Conservation (phyloP, 2,797 vertebrate genomes). For the Fistularia commersonii region DNA sequence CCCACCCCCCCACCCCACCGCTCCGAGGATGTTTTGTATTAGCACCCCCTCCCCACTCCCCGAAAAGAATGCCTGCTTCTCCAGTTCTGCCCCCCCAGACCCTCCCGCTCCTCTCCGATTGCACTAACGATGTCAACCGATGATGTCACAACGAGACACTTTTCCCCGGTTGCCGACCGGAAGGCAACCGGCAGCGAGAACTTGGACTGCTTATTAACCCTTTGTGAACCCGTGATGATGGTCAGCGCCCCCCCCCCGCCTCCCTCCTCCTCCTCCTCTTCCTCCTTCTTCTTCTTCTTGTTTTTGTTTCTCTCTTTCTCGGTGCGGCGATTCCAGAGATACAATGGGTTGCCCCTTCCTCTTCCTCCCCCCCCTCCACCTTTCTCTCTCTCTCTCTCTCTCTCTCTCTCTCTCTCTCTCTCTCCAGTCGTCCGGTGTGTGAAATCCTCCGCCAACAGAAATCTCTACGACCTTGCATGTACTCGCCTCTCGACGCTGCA, state of each 20-base stretch:
- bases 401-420: slow-evolving; percentile 22
- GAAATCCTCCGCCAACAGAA: slow-evolving; percentile 51
- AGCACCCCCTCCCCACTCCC: too few species aligned
- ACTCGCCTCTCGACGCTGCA: slow-evolving; percentile 79
- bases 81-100: slow-evolving; percentile 30
- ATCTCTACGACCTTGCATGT: slow-evolving; percentile 76
- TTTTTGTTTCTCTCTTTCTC: too few species aligned
- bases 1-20: slow-evolving; percentile 13
- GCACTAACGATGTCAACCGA: slow-evolving; percentile 78
- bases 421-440: slow-evolving; percentile 61
- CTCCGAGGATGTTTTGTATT: slow-evolving; percentile 30
- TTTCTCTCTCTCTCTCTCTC: slow-evolving; percentile 20
- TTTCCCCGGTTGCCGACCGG: slow-evolving; percentile 47
- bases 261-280: slow-evolving; percentile 22
- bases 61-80: slow-evolving; percentile 59
- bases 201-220: slow-evolving; percentile 44
- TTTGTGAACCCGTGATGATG: slow-evolving; percentile 44
- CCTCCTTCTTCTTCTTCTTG: too few species aligned
- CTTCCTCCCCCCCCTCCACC: slow-evolving; percentile 38
- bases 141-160: slow-evolving; percentile 72
- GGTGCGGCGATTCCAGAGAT: too few species aligned
- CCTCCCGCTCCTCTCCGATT: slow-evolving; percentile 53
- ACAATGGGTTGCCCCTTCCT: too few species aligned
- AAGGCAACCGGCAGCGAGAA: slow-evolving; percentile 58
- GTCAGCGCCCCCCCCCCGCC: slow-evolving; percentile 42